A percentile compares a stretch with the other conserved stretches of the same genome.
phyloP scores from a whole-genome alignment of 2,888 invertebrate species.

The Yponomeuta cagnagella region DNA sequence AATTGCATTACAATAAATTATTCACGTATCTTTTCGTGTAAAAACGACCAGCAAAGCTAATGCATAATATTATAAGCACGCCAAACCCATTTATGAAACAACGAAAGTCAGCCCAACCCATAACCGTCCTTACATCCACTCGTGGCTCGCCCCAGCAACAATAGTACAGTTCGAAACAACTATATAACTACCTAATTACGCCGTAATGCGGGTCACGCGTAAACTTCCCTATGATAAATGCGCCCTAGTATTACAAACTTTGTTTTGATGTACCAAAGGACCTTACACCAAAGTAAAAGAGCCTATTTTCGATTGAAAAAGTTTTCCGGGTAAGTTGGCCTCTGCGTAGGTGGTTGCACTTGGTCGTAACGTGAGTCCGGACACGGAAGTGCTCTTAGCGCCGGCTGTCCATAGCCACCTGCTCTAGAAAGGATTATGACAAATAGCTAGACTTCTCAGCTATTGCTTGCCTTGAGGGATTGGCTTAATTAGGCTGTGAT shows the following conservation, averaged over 20 bases:
- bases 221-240: conserved; percentile 8
- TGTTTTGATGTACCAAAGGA: not conserved
- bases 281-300: not conserved
- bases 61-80: not conserved
- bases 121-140: not conserved
- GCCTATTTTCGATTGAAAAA: not conserved
- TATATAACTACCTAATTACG: not conserved
- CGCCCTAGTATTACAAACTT: not conserved
- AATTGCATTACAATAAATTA: no score
- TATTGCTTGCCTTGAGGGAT: not conserved
- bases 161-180: conserved; percentile 1
- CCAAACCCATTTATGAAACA: not conserved
- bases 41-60: no score
- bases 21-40: no score
- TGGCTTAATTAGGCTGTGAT: not conserved
- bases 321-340: conserved; percentile 30
- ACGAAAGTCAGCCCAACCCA: not conserved
- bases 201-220: conserved; percentile 9
- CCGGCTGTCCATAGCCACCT: conserved; percentile 31
- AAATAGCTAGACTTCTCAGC: conserved; percentile 8
- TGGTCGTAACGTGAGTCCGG: conserved; percentile 11
- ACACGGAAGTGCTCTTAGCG: conserved; percentile 30
- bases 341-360: conserved; percentile 38
- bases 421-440: conserved; percentile 19
- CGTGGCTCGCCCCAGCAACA: not conserved